phyloP scores from a whole-genome alignment of 92 coral and sea anemone species.

The Siderastrea siderea region DNA sequence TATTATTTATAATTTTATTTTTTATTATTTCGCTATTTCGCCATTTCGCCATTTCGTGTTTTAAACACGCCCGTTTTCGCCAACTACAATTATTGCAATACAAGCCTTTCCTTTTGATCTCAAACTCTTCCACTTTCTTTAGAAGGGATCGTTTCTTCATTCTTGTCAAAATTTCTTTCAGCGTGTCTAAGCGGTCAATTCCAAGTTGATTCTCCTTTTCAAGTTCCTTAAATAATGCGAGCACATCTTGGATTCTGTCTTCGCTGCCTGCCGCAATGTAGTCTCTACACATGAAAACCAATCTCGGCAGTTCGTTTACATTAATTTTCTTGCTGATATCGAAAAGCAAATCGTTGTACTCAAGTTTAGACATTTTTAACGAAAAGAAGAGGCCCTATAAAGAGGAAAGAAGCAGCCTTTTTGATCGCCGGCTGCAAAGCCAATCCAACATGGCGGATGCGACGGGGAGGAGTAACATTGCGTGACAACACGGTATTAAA shows the following conservation, averaged over 20 bases:
- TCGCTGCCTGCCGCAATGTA: neutral
- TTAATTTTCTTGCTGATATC: too few species aligned
- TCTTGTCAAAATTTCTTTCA: neutral
- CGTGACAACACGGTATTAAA: neutral
- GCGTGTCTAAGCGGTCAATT: neutral
- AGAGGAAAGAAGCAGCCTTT: neutral
- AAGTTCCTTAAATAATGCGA: neutral
- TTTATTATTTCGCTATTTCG: too few species aligned
- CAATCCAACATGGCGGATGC: neutral
- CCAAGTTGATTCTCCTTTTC: neutral
- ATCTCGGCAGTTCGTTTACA: neutral
- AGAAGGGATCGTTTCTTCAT: neutral
- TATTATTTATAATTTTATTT: too few species aligned
- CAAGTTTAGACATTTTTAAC: neutral
- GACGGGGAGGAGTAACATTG: neutral
- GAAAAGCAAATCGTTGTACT: too few species aligned
- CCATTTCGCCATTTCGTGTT: too few species aligned
- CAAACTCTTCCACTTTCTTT: neutral
- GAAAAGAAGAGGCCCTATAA: neutral
- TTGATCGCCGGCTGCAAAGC: too few species aligned
- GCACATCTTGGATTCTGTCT: neutral
- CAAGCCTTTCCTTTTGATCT: conserved; percentile 1
- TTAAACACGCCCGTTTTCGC: too few species aligned
- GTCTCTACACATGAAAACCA: neutral
- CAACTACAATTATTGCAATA: too few species aligned